Base-by-base conservation (phyloP, 2,113 vertebrate genomes). In the Phaethornis superciliosus region DNA sequence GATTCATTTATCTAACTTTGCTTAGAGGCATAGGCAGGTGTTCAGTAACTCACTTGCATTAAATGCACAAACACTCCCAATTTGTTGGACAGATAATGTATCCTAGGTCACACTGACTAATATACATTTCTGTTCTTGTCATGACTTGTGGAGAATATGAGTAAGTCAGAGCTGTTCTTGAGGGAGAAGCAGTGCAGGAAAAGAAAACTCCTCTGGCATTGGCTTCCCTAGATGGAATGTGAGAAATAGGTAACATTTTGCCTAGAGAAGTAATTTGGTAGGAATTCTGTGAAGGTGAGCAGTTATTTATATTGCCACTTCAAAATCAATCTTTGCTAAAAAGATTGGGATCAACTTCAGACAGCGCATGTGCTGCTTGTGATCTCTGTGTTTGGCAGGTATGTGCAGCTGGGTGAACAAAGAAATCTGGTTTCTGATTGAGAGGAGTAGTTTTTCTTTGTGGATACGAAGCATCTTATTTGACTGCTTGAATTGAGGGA, bases 381-480 rank as follows among this genome's bases (percentile, higher is more conserved):
- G 75, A 30, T 10, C 52, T 67, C 59, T 28, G 5, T 13, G 42
- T 30, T 7, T 33, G 21, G 15, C 14, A 1, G 12, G 30, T n/a
- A 26, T 11, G 26, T 1, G 3, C 20, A 14, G 44, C 3, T 19
- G 24, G 7, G 20, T 32, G 54, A 46, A 10, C 32, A 23, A 30
- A 55, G 46, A 23, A 33, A 18, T 23, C 47, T n/a, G 32, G 4
- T 28, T 72, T 55, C 65, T 44, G n/a, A 26, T n/a, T 15, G 15
- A 19, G 10, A 42, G 55, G 70, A 58, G 32, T 24, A 2, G 9
- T 76, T n/a, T 79, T 46, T 63, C 64, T 1, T 40, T n/a, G n/a
- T n/a, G n/a, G n/a, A n/a, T n/a, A n/a, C n/a, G n/a, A 0, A 52
- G 37, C 2, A 0, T 35, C 15, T 4, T 46, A n/a, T 80, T 42